phyloP scores from a whole-genome alignment of 2,888 invertebrate genomes.

The Apomyelois bistriatella region DNA sequence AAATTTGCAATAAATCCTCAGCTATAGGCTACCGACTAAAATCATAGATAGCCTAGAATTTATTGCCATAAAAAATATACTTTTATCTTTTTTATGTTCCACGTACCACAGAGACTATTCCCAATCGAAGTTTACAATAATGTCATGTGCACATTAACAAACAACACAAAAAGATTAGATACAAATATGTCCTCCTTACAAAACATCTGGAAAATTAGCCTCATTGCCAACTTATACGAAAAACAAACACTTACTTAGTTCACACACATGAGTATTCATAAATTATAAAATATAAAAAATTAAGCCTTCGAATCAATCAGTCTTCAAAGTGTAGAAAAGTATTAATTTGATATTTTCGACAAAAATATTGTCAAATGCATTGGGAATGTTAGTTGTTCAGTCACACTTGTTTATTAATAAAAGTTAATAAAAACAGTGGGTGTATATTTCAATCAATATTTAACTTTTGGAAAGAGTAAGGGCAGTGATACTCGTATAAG shows the following conservation, averaged over 20 bases:
- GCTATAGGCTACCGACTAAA: too few relatives aligned
- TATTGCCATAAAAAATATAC: too few relatives aligned
- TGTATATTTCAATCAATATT: too few relatives aligned
- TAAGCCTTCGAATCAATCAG: slow-evolving; percentile 4
- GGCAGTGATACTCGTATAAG: too few relatives aligned
- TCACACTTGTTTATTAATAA: not conserved
- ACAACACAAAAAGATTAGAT: not conserved
- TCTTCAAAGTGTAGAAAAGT: not conserved
- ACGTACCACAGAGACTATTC: not conserved
- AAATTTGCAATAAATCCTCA: too few relatives aligned
- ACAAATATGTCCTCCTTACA: not conserved
- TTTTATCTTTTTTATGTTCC: too few relatives aligned
- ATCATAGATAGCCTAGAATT: too few relatives aligned
- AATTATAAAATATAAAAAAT: not conserved
- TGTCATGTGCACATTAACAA: slow-evolving; percentile 1
- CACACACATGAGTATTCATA: slow-evolving; percentile 1
- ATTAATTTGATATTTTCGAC: not conserved
- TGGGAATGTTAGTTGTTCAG: slow-evolving; percentile 7
- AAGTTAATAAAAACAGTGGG: not conserved
- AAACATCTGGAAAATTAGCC: not conserved
- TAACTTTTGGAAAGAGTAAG: too few relatives aligned
- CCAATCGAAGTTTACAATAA: not conserved
- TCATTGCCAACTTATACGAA: not conserved
- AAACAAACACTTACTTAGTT: not conserved
- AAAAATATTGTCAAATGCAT: not conserved